Conservation (phyloP, 2,113 vertebrate species). For the Neodontobutis hainanensis region DNA sequence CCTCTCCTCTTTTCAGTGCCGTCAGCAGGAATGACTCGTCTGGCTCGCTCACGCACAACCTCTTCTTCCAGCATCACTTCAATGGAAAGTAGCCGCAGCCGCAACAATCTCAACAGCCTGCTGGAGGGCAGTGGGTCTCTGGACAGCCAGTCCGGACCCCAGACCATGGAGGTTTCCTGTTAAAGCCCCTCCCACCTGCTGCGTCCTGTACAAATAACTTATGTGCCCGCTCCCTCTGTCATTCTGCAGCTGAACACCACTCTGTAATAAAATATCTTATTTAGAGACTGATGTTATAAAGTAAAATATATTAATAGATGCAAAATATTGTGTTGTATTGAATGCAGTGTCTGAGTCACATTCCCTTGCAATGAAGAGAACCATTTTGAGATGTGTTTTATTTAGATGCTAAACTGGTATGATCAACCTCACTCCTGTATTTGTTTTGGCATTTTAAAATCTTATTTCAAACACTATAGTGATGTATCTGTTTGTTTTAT, state of each 20-base stretch:
- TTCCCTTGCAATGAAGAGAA: constrained; percentile 44
- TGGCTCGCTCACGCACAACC: constrained; percentile 90
- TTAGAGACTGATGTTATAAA: constrained; percentile 66
- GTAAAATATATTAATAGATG: constrained; percentile 69
- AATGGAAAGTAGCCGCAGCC: constrained; percentile 87
- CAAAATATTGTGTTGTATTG: constrained; percentile 64
- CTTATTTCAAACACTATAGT: neutral
- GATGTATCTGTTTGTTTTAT: neutral
- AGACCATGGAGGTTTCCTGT: constrained; percentile 97
- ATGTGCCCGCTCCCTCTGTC: constrained; percentile 31
- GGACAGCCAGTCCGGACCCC: constrained; percentile 82
- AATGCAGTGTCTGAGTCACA: constrained; percentile 54
- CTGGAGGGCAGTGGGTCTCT: constrained; percentile 81
- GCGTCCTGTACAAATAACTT: constrained; percentile 59
- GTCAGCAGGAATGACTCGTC: constrained; percentile 89
- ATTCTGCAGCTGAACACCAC: constrained; percentile 31
- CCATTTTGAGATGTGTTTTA: constrained; percentile 51
- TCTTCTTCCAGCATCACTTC: constrained; percentile 92
- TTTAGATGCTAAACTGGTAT: constrained; percentile 32
- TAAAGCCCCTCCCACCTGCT: constrained; percentile 67
- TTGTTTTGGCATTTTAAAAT: constrained; percentile 49
- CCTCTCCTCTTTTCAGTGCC: constrained; percentile 81
- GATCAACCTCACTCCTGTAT: constrained; percentile 47
- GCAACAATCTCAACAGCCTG: constrained; percentile 84
- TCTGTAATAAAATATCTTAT: constrained; percentile 66